Conservation (phyloP, 2,797 vertebrate species). For the Amazonetta brasiliensis region DNA sequence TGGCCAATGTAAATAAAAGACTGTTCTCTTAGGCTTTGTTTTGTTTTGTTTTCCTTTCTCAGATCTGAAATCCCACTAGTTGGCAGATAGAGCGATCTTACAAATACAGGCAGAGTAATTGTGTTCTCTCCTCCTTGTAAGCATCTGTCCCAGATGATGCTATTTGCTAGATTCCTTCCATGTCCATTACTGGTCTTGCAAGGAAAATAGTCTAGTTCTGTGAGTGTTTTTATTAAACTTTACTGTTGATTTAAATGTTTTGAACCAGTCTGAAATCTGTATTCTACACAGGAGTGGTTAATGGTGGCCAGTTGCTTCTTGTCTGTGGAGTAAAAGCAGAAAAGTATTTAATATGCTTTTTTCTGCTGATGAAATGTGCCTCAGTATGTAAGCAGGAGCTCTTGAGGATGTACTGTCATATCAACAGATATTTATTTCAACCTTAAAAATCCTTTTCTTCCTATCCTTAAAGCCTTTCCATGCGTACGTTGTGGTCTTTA, state of each 20-base stretch:
- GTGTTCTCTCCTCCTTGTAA: neutral
- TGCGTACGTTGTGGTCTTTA: neutral
- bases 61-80: neutral
- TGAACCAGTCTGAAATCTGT: neutral
- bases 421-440: slow-evolving; percentile 35
- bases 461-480: neutral
- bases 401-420: neutral
- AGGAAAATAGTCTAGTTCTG: neutral
- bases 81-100: neutral
- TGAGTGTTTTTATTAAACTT: neutral
- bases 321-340: neutral
- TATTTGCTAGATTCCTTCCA: neutral
- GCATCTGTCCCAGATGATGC: neutral
- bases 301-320: neutral
- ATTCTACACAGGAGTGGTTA: accelerated
- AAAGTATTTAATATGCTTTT: neutral
- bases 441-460: neutral
- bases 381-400: neutral
- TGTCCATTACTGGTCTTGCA: neutral
- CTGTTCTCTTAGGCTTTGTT: neutral
- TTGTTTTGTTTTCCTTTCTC: neutral
- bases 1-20: neutral
- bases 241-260: neutral
- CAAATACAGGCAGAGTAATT: neutral
- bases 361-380: neutral